Base-by-base conservation (phyloP, 1,140 invertebrate genomes). In the Melanaphis sacchari region DNA sequence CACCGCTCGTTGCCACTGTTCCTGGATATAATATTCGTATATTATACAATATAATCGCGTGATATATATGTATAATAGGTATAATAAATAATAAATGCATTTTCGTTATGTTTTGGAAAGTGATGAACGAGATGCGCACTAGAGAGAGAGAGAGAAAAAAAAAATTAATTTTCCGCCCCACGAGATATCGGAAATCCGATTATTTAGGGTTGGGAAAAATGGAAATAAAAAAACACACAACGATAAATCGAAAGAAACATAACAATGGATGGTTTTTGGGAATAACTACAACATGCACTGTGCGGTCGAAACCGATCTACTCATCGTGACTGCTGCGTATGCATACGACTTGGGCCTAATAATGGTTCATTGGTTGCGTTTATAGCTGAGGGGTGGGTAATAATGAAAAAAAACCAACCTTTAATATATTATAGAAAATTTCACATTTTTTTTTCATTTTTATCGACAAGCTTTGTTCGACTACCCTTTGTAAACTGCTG, bases 121-220 rank as follows among this genome's bases (percentile, higher is more conserved):
- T 87, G 4, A 2, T 24, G 8, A 22, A 88, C 31, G 85, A 49
- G 18, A 22, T n/a, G 43, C 31, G 31, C 31, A n/a, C 38, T 22
- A 11, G 7, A 41, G 31, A 46, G 31, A 87, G 40, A 49, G 18
- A 15, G 7, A 8, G 4, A 26, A 46, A 18, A 36, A 31, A 49
- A 81, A 93, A 93, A 93, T 93, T 93, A 93, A 93, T 93, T 93
- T 93, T 93, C 81, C 91, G 91, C 81, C 81, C 91, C 43, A 54
- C 52, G 38, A 84, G 81, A 85, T 54, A 84, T 85, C 91, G 81
- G 91, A 93, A 93, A 93, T 93, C 91, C 91, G 91, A 93, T 93
- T 85, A 85, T 93, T 82, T 82, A 38, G 76, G 91, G 76, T 81
- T 38, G 36, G 91, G 1, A 36, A 46, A 38, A 7, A 49, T 22